Evolutionary conservation across 2,113 vertebrate species (phyloP).

Genomic region (Poecile atricapillus): DNA sequence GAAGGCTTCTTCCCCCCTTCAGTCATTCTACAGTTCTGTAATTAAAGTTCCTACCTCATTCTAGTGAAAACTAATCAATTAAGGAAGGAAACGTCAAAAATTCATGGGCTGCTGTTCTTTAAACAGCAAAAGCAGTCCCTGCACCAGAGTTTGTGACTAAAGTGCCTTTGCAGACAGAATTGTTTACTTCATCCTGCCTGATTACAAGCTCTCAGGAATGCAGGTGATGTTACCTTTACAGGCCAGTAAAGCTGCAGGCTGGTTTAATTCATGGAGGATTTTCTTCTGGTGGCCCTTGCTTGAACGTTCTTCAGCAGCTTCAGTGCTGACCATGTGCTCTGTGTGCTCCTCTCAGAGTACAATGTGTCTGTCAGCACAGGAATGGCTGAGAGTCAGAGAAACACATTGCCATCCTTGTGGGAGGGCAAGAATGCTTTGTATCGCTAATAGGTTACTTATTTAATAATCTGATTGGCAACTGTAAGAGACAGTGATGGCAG

Average conservation of each 20-base stretch:
- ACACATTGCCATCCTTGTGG: background rate
- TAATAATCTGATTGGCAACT: background rate
- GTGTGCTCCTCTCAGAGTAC: background rate
- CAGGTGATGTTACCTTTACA: background rate
- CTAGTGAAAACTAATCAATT: constrained; percentile 41
- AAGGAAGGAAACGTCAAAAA: constrained; percentile 30
- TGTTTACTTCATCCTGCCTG: background rate
- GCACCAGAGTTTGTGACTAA: background rate
- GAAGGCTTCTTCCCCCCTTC: constrained; percentile 8
- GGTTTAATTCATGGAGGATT: background rate
- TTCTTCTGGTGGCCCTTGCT: background rate
- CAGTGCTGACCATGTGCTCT: background rate
- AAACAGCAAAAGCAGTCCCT: background rate
- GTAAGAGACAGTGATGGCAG: background rate
- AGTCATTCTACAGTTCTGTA: constrained; percentile 6
- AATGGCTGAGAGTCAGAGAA: background rate
- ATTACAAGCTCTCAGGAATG: background rate
- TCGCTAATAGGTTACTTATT: background rate
- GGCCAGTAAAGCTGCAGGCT: background rate
- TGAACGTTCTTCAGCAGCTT: background rate
- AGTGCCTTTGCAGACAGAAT: background rate
- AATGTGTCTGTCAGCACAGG: background rate
- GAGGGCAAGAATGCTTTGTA: background rate
- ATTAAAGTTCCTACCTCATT: constrained; percentile 45
- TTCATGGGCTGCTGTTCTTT: background rate